Base-by-base conservation (phyloP, 2,797 vertebrate genomes). In the Danio albolineatus region DNA sequence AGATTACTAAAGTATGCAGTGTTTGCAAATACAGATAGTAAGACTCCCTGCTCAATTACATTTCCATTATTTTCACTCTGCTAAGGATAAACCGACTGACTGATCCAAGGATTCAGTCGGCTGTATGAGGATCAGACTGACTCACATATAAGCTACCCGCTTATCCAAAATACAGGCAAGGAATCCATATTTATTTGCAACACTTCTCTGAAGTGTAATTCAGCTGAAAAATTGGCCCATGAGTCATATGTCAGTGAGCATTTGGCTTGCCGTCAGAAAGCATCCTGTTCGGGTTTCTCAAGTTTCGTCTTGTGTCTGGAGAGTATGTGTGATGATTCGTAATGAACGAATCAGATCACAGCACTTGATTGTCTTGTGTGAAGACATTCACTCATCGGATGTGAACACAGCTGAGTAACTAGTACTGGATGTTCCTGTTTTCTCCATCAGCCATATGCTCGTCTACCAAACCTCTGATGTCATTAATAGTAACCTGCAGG, bases 161-260 rank as follows among this genome's bases (percentile, higher is more conserved):
- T 73, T 53, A 73, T 79, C 59, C 39, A 73, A 73, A 73, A 73
- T 73, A 38, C 78, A 79, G 67, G 69, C 69, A 72, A n/a, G 57
- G 49, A 73, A 73, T 79, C 59, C 69, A 73, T 76, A 71, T 85
- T 82, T 74, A 82, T 87, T 78, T 10, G 80, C 72, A 79, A 77
- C 73, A 72, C 69, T 69, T 65, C 19, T 77, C 48, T 78, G 21
- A 83, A 79, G 83, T 82, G 60, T 70, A 85, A 84, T 82, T 82
- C 62, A 79, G 71, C 67, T 70, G 66, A 66, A 83, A 83, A 85
- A 86, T 86, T 67, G 78, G 66, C 38, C 62, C 44, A 77, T 80
- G 75, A 83, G 62, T 86, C 77, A 78, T 81, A 85, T 85, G 84
- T 82, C 80, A 80, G 41, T 82, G 67, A 87, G 78, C 67, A 72